phyloP scores from a whole-genome alignment of 2,888 invertebrate species.

The Argyresthia albistria region DNA sequence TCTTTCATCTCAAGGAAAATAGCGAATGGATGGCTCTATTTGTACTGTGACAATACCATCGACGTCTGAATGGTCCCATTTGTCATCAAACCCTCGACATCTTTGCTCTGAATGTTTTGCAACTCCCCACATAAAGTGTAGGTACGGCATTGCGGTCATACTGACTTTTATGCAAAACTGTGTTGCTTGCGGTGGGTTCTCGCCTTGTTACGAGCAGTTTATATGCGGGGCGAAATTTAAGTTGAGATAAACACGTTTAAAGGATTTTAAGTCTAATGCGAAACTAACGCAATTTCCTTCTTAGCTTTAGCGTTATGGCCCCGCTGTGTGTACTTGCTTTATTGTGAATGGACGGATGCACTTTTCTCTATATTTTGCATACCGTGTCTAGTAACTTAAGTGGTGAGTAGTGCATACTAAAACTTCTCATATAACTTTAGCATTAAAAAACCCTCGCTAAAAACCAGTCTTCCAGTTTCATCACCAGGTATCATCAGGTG shows the following conservation, averaged over 20 bases:
- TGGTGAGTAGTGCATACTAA: too few relatives aligned
- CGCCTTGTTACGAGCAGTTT: slow-evolving; percentile 64
- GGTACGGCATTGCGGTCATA: background rate
- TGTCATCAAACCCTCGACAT: background rate
- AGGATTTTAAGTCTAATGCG: slow-evolving; percentile 46
- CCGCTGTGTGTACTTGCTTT: background rate
- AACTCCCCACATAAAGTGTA: too few relatives aligned
- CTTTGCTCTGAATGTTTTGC: too few relatives aligned
- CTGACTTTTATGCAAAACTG: slow-evolving; percentile 25
- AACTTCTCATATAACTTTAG: too few relatives aligned
- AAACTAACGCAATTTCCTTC: slow-evolving; percentile 32
- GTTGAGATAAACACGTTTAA: slow-evolving; percentile 61
- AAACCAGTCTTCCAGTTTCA: too few relatives aligned
- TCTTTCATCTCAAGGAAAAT: slow-evolving; percentile 32
- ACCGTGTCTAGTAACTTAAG: too few relatives aligned
- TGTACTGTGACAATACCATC: slow-evolving; percentile 28
- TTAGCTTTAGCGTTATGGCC: slow-evolving; percentile 30
- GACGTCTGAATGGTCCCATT: background rate
- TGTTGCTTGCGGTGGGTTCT: slow-evolving; percentile 65
- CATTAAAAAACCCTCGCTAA: too few relatives aligned
- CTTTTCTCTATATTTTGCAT: too few relatives aligned
- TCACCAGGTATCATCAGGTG: too few relatives aligned
- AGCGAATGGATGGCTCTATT: slow-evolving; percentile 30
- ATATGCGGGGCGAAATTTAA: slow-evolving; percentile 47
- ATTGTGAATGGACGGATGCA: background rate